Evolutionary conservation across 2,797 vertebrate species (phyloP).

Genomic region (Peromyscus aztecus): DNA sequence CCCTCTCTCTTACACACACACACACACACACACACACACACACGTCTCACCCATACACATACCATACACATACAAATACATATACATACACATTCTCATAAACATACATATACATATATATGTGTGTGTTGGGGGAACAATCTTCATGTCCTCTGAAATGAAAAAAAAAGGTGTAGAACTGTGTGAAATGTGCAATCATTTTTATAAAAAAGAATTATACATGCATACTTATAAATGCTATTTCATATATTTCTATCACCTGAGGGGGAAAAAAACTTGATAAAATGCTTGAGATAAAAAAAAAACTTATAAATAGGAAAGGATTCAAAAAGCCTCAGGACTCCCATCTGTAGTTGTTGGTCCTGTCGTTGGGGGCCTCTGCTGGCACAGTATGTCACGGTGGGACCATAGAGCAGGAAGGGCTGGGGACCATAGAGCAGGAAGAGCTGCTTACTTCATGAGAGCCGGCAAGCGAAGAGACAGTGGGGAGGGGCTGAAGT

Average conservation of each 20-base stretch:
- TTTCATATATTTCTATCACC: not conserved
- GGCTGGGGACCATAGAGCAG: not conserved
- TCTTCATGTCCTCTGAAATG: not conserved
- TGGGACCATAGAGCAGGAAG: no score
- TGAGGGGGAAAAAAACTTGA: no score
- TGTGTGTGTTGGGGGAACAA: not conserved
- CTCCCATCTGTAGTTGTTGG: not conserved
- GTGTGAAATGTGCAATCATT: slow-evolving; percentile 6
- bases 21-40: not conserved
- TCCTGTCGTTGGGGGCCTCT: not conserved
- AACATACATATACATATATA: not conserved
- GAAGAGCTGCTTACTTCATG: not conserved
- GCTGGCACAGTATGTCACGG: not conserved
- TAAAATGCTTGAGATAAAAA: no score
- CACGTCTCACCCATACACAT: not conserved
- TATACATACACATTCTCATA: not conserved
- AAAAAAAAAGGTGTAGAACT: not conserved
- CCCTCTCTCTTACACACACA: not conserved
- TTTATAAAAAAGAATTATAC: not conserved
- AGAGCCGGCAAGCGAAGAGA: not conserved
- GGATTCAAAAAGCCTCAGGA: not conserved
- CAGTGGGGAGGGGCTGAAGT: not conserved
- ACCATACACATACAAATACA: not conserved
- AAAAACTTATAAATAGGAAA: not conserved
- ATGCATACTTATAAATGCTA: not conserved